Percentiles rank a stretch among this genome's conserved stretches.
Conservation (phyloP, 2,888 invertebrate species). For the Tachina lurida region DNA sequence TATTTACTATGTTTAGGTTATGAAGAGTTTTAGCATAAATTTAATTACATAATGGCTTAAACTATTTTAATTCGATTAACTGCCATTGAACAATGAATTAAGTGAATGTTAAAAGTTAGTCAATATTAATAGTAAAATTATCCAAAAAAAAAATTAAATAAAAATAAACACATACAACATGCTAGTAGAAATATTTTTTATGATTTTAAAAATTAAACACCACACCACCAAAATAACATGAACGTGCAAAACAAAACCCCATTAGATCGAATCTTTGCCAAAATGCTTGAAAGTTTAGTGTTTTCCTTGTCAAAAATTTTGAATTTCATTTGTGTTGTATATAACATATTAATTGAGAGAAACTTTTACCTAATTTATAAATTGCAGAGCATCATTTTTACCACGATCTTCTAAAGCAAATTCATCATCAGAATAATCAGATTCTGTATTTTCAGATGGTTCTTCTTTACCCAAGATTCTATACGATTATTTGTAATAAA, state of each 20-base stretch:
- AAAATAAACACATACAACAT: slow-evolving; percentile 17
- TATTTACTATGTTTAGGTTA: too few species aligned
- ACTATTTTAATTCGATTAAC: background rate
- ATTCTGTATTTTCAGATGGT: slow-evolving; percentile 66
- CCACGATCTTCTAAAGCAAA: slow-evolving; percentile 69
- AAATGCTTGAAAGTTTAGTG: slow-evolving; percentile 6
- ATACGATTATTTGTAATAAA: slow-evolving; percentile 40
- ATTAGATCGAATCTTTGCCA: slow-evolving; percentile 31
- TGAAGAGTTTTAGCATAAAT: too few species aligned
- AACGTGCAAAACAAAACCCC: slow-evolving; percentile 34
- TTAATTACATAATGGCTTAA: too few species aligned
- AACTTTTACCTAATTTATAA: slow-evolving; percentile 68
- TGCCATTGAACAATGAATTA: background rate
- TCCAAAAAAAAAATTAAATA: background rate
- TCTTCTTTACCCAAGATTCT: slow-evolving; percentile 68
- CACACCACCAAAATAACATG: slow-evolving; percentile 39
- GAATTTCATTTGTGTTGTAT: background rate
- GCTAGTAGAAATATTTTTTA: slow-evolving; percentile 2
- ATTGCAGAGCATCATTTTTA: slow-evolving; percentile 67
- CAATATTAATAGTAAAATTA: slow-evolving; percentile 19
- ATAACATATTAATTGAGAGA: slow-evolving; percentile 13
- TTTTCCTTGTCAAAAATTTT: slow-evolving; percentile 3
- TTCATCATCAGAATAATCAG: slow-evolving; percentile 71
- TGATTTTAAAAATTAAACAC: slow-evolving; percentile 1
- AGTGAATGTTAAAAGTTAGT: slow-evolving; percentile 10